A percentile compares a stretch with the other conserved stretches of the same genome.
phyloP scores from a whole-genome alignment of 2,888 invertebrate species.

The Brachypterus glaber region DNA sequence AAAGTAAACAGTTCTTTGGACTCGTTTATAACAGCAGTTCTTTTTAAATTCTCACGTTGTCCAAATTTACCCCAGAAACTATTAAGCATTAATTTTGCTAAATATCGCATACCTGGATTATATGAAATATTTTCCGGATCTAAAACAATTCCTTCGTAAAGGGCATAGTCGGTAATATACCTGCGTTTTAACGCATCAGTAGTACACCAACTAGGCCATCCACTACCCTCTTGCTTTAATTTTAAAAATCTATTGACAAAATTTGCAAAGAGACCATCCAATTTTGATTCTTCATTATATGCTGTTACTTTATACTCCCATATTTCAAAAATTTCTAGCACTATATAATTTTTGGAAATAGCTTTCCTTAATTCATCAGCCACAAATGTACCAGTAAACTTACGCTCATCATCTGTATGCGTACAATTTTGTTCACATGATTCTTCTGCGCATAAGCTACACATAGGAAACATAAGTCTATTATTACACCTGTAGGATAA shows the following conservation, averaged over 20 bases:
- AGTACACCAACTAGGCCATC: conserved; percentile 22
- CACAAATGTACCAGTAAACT: too few relatives aligned
- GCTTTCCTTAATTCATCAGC: conserved; percentile 30
- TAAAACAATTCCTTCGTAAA: conserved; percentile 18
- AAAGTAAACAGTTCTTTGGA: conserved; percentile 14
- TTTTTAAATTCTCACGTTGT: conserved; percentile 20
- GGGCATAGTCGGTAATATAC: conserved; percentile 15
- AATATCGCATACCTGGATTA: conserved; percentile 21
- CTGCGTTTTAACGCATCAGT: conserved; percentile 14
- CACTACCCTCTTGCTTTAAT: conserved; percentile 25
- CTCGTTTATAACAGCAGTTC: conserved; percentile 17
- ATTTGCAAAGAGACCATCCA: conserved; percentile 26
- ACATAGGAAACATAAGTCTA: conserved; percentile 30
- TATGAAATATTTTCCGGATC: conserved; percentile 15
- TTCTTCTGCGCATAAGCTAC: conserved; percentile 27
- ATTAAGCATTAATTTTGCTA: conserved; percentile 24
- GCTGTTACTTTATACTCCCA: too few relatives aligned
- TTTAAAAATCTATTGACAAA: conserved; percentile 29
- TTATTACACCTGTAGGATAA: conserved; percentile 8
- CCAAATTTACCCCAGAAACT: conserved; percentile 28
- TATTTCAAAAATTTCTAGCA: too few relatives aligned
- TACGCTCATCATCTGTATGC: too few relatives aligned
- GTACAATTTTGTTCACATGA: conserved; percentile 23
- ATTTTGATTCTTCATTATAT: conserved; percentile 22
- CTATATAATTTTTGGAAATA: conserved; percentile 24